These are phyloP conservation scores for Chrysodeixis includens DNA, from an alignment of 2,888 invertebrate genomes.

Conservation along the genomic window DNA sequence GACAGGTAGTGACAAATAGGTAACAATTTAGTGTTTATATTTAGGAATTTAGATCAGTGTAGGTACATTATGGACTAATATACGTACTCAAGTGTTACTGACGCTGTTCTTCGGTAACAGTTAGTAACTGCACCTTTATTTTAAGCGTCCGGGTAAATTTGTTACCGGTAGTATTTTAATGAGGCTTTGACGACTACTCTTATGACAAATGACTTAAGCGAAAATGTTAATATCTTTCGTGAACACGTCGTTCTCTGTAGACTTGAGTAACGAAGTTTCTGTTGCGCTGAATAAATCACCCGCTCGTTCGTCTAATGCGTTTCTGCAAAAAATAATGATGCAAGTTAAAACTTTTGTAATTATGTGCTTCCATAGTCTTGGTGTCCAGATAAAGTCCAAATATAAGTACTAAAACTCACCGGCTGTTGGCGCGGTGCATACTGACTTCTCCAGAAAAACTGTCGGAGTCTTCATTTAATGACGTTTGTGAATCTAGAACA, in stretches of 20 bases:
- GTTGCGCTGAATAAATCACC: constrained; percentile 70
- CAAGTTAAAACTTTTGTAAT: not conserved
- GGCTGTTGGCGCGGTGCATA: constrained; percentile 69
- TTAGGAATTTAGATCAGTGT: not conserved
- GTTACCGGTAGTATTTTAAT: not conserved
- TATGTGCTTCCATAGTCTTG: too few relatives aligned
- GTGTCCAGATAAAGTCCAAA: not conserved
- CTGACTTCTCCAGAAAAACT: constrained; percentile 82
- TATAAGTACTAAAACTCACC: constrained; percentile 56
- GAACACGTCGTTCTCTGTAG: constrained; percentile 72
- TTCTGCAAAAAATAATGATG: constrained; percentile 66
- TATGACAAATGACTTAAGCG: constrained; percentile 58
- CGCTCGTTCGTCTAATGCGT: constrained; percentile 66
- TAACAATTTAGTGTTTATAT: not conserved
- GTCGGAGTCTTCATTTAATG: constrained; percentile 87
- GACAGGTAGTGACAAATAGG: not conserved
- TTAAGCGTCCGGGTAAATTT: not conserved
- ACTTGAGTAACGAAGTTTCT: constrained; percentile 73
- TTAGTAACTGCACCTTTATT: not conserved
- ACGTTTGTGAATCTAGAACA: constrained; percentile 86
- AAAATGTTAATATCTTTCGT: constrained; percentile 73
- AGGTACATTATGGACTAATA: constrained; percentile 1
- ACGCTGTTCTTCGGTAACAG: not conserved
- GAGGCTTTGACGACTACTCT: not conserved
- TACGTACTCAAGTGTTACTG: not conserved